phyloP scores from a whole-genome alignment of 2,797 vertebrate species.

The Neostethus bicornis region DNA sequence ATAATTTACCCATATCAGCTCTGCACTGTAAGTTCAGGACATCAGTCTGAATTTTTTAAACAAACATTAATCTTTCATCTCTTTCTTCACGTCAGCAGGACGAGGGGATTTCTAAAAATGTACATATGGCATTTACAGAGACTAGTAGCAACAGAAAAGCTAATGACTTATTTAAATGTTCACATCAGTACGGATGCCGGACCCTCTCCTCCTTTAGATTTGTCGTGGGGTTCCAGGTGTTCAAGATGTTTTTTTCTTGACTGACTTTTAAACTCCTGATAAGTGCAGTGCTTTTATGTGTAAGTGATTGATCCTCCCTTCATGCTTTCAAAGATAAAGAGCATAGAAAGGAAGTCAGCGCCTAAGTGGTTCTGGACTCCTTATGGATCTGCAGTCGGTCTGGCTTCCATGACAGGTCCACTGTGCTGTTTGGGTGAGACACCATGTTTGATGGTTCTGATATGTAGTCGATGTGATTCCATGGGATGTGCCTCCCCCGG shows the following conservation, averaged over 20 bases:
- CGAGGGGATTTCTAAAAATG: slow-evolving; percentile 74
- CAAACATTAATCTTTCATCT: slow-evolving; percentile 79
- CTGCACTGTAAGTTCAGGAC: slow-evolving; percentile 76
- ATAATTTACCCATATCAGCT: slow-evolving; percentile 73
- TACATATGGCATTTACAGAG: slow-evolving; percentile 63
- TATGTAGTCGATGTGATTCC: slow-evolving; percentile 52
- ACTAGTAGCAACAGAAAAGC: slow-evolving; percentile 17
- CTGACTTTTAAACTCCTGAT: slow-evolving; percentile 24
- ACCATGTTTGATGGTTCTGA: slow-evolving; percentile 55
- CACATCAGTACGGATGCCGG: slow-evolving; percentile 62
- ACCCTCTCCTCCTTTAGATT: slow-evolving; percentile 44
- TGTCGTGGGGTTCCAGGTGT: too few relatives aligned
- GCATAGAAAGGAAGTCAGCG: slow-evolving; percentile 31
- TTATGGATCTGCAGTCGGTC: slow-evolving; percentile 36
- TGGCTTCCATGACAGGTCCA: slow-evolving; percentile 25
- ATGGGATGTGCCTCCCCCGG: slow-evolving; percentile 51
- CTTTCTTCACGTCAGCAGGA: slow-evolving; percentile 72
- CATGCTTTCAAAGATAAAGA: slow-evolving; percentile 19
- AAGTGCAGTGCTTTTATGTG: slow-evolving; percentile 13
- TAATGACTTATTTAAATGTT: slow-evolving; percentile 76
- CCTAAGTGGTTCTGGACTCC: slow-evolving; percentile 36
- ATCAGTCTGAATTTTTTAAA: slow-evolving; percentile 82
- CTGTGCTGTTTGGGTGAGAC: slow-evolving; percentile 32
- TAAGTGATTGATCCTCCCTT: slow-evolving; percentile 22
- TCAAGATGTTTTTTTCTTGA: slow-evolving; percentile 9